A percentile compares a stretch with the other conserved stretches of the same genome.
Evolutionary conservation across 2,888 invertebrate species (phyloP).

Genomic region (Carpatolechia fugitivella): DNA sequence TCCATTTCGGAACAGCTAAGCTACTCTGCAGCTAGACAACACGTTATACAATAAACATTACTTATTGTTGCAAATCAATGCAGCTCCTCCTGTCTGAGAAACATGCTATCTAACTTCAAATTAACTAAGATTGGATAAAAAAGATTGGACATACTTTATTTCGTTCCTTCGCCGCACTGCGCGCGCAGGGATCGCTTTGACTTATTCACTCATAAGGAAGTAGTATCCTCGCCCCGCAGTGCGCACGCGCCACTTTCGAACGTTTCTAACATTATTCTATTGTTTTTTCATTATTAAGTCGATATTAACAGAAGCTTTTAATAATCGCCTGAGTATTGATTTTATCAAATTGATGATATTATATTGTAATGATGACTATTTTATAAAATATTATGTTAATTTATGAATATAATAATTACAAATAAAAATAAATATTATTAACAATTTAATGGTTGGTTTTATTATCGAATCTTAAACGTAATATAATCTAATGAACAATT

Average conservation of each 20-base stretch:
- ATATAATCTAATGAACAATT: too few species aligned
- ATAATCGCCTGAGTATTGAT: constrained; percentile 56
- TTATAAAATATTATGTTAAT: constrained; percentile 47
- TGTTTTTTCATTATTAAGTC: constrained; percentile 38
- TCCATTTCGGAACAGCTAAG: too few species aligned
- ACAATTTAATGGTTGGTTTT: constrained; percentile 41
- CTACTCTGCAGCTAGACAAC: too few species aligned
- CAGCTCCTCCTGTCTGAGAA: too few species aligned
- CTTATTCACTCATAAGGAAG: constrained; percentile 72
- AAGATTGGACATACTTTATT: neutral
- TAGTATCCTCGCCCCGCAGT: constrained; percentile 49
- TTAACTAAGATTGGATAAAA: constrained; percentile 24
- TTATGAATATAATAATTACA: constrained; percentile 58
- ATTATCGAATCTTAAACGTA: too few species aligned
- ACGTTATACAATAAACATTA: too few species aligned
- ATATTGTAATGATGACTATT: constrained; percentile 30
- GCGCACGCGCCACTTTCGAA: constrained; percentile 30
- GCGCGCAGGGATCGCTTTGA: constrained; percentile 62
- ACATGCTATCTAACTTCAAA: too few species aligned
- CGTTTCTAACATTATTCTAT: constrained; percentile 27
- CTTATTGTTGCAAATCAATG: too few species aligned
- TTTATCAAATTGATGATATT: constrained; percentile 58
- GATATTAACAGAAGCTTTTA: constrained; percentile 58
- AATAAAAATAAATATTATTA: constrained; percentile 69
- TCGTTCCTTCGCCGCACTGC: constrained; percentile 26